These are phyloP conservation scores for Margarornis squamiger DNA, from an alignment of 2,797 vertebrate genomes.

Conservation along the genomic window DNA sequence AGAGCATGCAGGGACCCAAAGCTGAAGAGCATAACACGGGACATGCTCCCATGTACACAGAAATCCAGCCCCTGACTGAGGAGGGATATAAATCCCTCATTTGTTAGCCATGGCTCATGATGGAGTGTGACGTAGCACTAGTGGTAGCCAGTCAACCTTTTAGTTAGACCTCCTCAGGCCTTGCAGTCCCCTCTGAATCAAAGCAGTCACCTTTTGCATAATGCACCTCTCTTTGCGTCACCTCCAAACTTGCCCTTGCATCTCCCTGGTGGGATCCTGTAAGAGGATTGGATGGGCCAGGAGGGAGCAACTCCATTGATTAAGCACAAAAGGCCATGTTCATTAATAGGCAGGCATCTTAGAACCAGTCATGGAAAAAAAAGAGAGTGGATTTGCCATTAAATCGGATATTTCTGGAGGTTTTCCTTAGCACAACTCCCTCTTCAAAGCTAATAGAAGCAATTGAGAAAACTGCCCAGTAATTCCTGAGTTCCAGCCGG, in stretches of 20 bases:
- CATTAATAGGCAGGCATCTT: conserved; percentile 18
- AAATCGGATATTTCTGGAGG: conserved; percentile 55
- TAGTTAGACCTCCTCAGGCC: not conserved
- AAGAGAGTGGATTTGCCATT: conserved; percentile 47
- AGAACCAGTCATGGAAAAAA: conserved; percentile 5
- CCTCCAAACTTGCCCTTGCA: not conserved
- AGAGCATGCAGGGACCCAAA: not conserved
- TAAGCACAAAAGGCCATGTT: conserved; percentile 2
- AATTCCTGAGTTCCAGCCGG: conserved; percentile 39
- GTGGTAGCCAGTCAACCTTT: not conserved
- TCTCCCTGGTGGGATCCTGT: not conserved
- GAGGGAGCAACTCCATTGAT: conserved; percentile 20
- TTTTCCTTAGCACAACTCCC: conserved; percentile 36
- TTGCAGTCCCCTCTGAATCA: not conserved
- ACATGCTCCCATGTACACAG: accelerated
- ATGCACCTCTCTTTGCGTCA: not conserved
- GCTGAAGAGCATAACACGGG: not conserved
- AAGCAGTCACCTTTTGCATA: not conserved
- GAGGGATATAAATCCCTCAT: not conserved
- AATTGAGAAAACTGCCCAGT: conserved; percentile 26
- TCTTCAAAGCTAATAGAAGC: conserved; percentile 33
- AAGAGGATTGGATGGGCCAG: conserved; percentile 52
- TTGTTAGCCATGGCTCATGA: not conserved
- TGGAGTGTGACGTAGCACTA: not conserved
- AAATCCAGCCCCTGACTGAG: not conserved